Conservation (phyloP, 2,888 invertebrate genomes). For the Neoascia interrupta region DNA sequence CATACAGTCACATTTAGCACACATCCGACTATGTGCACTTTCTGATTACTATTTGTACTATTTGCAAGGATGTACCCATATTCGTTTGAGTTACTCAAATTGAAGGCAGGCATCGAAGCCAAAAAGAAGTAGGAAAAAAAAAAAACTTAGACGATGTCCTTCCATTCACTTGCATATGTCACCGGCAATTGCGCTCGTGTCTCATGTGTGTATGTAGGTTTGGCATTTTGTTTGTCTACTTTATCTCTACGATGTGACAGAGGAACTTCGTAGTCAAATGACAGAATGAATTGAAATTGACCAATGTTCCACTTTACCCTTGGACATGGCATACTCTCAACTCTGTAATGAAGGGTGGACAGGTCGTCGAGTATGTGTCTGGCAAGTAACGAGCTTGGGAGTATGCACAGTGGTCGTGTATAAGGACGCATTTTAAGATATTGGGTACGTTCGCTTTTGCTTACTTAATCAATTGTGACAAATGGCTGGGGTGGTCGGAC, state of each 20-base stretch:
- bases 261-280: conserved; percentile 54
- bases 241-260: conserved; percentile 5
- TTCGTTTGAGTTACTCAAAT: conserved; percentile 7
- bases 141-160: conserved; percentile 26
- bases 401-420: conserved; percentile 30
- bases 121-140: background rate
- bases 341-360: conserved; percentile 29
- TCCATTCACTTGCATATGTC: conserved; percentile 62
- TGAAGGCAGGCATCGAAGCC: conserved; percentile 25
- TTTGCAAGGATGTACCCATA: conserved; percentile 33
- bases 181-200: conserved; percentile 35
- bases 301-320: conserved; percentile 42
- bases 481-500: too few species aligned
- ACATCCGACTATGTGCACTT: conserved; percentile 45
- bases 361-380: conserved; percentile 20
- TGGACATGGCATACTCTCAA: background rate
- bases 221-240: conserved; percentile 32
- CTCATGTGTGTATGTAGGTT: conserved; percentile 4
- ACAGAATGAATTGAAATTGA: conserved; percentile 58
- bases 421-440: conserved; percentile 4
- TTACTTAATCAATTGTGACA: conserved; percentile 34
- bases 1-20: background rate
- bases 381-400: conserved; percentile 20
- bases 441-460: conserved; percentile 9
- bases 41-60: conserved; percentile 59